These are phyloP conservation scores for Oreonectes daqikongensis DNA, from an alignment of 2,797 vertebrate species.

Conservation along the genomic window DNA sequence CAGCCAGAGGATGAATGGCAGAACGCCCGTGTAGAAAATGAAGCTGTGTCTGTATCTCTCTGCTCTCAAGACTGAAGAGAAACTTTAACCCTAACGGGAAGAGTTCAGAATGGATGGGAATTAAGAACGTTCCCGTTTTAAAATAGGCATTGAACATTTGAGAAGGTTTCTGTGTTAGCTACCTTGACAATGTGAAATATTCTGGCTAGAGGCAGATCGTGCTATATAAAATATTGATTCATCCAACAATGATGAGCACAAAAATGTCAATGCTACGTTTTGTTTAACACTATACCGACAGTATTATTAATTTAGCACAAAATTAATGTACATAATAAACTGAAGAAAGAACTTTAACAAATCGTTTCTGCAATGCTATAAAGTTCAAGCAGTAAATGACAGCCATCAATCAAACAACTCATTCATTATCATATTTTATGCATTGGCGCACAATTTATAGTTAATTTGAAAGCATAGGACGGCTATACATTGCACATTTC, in stretches of 20 bases:
- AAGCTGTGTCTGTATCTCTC: conserved; percentile 42
- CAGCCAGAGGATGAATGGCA: conserved; percentile 50
- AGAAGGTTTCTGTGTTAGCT: too few relatives aligned
- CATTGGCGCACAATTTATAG: too few relatives aligned
- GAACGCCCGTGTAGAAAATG: conserved; percentile 48
- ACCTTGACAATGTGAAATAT: not conserved
- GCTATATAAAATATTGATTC: not conserved
- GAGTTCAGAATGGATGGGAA: not conserved
- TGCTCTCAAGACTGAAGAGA: conserved; percentile 36
- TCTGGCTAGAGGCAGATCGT: not conserved
- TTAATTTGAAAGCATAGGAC: too few relatives aligned
- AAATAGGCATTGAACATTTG: not conserved
- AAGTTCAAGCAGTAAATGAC: too few relatives aligned
- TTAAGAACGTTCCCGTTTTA: not conserved
- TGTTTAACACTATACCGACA: not conserved
- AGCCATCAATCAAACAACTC: too few relatives aligned
- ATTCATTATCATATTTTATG: too few relatives aligned
- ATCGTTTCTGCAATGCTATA: too few relatives aligned
- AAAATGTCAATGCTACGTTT: too few relatives aligned
- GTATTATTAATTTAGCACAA: not conserved
- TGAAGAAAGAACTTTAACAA: too few relatives aligned
- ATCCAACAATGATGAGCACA: not conserved
- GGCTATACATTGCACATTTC: too few relatives aligned
- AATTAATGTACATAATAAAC: too few relatives aligned
- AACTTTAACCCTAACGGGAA: conserved; percentile 16